Base-by-base conservation (phyloP, 37 sponge, comb jelly and placozoan genomes). In the Chondrosia reniformis region DNA sequence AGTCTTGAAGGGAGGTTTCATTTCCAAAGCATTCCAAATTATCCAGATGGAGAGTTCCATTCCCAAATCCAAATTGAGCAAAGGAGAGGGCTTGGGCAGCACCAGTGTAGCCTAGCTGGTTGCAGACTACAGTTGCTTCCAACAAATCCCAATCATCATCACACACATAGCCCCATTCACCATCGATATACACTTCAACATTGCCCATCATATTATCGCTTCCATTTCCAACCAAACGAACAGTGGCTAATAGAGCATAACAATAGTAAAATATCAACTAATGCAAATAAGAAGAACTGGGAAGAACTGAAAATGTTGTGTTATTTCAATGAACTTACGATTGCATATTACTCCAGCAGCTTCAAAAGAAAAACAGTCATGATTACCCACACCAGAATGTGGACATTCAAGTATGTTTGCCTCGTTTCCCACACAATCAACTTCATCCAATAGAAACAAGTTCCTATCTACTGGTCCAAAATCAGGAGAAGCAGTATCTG, bases 71-170 rank as follows among this genome's bases (percentile, higher is more conserved):
- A 27, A 27, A 65, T n/a, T n/a, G n/a, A 5, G 25, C 41, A 46
- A 19, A 40, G 0, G 43, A 33, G 31, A 13, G 10, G 8, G 69
- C 72, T 17, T 37, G 38, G 1, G 43, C 36, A 2, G 72, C 72
- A 17, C 43, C 25, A 6, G 25, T 33, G 42, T 37, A 79, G 45
- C 43, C 65, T 7, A 38, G 65, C 44, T 79, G 80, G 0, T 8
- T 64, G 67, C 80, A 67, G 13, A 71, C 82, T 9, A 92, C 93
- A 19, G 25, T 46, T 42, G 83, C 88, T 36, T 88, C 93, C 4
- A 32, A 17, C 3, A 82, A 54, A 63, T 65, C 89, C 85, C 85
- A 87, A 32, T 13, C 49, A 46, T 84, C 80, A 46, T 91, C 85
- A 40, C 80, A 79, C 44, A 79, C 69, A n/a, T 41, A 46, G n/a